Evolutionary conservation across 2,113 vertebrate genomes (phyloP), one percentile per base, ranked within the genome.

Genomic region (Dasyornis broadbenti): DNA sequence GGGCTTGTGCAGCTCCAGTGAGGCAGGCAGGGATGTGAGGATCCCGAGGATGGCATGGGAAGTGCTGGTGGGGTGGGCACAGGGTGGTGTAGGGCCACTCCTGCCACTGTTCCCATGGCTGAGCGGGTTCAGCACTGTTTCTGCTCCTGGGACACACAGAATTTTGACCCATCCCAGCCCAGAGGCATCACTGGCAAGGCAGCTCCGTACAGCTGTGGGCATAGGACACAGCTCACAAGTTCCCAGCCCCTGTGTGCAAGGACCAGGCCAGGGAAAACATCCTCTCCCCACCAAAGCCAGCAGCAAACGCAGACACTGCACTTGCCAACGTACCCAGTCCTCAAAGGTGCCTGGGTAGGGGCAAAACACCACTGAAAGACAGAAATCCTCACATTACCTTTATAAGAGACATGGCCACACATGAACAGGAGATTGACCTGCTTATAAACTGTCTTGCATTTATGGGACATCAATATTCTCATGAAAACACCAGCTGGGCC

Each of bases 41-140:
- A 77, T 6, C 28, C 76, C 0, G 0, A 15, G 60, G 75, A 54
- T 18, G 6, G 2, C 1, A 8, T 0, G 2, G 65, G 37, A 64
- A 42, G 39, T 64, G 17, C 57, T 19, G 60, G n/a, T 39, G 39
- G 42, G 52, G 20, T 52, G 40, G 44, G 57, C 50, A 30, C n/a
- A 47, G 60, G 57, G 53, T 5, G 3, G 39, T 33, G 44, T 4
- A 65, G 23, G 59, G 33, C 7, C 40, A 71, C 33, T 33, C 16
- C 16, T 19, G 39, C 21, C 69, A 20, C 30, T 18, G 50, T 15
- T 37, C 27, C 42, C 63, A 13, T 0, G 8, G 66, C 31, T 6
- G 21, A 17, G 35, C 4, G 11, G 35, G 57, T 33, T 47, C 59
- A 83, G 60, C n/a, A 28, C 31, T 13, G 0, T 26, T 3, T 1